Conservation (phyloP, 2,888 invertebrate genomes). For the Mamestra brassicae region DNA sequence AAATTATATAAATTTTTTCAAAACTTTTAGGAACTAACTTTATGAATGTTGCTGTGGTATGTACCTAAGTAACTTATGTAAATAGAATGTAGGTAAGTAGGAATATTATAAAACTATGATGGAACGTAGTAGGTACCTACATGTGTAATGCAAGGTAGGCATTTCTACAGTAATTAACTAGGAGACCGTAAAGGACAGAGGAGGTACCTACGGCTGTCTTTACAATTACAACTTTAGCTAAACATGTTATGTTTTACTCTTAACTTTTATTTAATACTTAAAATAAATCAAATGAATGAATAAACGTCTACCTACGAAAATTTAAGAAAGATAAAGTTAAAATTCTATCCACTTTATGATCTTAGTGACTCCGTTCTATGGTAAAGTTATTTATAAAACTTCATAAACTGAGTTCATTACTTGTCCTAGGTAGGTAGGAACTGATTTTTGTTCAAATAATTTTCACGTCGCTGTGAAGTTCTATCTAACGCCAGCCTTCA, state of each 20-base stretch:
- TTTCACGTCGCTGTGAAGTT: neutral
- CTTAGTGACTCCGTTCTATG: neutral
- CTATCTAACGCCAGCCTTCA: neutral
- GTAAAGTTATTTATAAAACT: neutral
- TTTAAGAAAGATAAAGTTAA: neutral
- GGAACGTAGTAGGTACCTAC: neutral
- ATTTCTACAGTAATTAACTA: constrained; percentile 9
- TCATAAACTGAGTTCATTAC: neutral
- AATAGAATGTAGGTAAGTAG: constrained; percentile 19
- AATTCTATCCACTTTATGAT: neutral
- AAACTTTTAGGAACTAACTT: constrained; percentile 60
- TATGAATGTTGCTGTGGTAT: constrained; percentile 34
- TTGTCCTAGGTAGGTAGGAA: neutral
- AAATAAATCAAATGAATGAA: neutral
- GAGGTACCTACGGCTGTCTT: constrained; percentile 3
- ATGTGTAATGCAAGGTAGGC: constrained; percentile 20
- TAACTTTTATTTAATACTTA: neutral
- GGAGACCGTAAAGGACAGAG: neutral
- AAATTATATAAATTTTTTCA: constrained; percentile 36
- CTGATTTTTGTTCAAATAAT: neutral
- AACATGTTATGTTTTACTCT: neutral
- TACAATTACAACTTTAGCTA: constrained; percentile 1
- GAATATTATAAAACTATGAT: neutral
- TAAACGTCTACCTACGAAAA: neutral
- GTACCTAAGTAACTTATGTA: neutral